Conservation (phyloP, 2,888 invertebrate genomes). For the Scaptomyza tumidula region DNA sequence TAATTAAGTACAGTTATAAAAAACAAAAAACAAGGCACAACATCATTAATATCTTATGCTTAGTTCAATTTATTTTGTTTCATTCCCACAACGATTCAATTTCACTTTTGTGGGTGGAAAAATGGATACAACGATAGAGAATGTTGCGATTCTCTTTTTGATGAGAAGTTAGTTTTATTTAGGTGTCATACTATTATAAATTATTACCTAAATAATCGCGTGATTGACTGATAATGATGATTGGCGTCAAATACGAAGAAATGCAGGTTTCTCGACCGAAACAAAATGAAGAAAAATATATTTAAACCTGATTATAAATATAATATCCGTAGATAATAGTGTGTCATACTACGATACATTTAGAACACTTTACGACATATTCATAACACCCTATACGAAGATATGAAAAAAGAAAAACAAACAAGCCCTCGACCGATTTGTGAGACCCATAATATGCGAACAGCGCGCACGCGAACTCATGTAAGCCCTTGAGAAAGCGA, state of each 20-base stretch:
- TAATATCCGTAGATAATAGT: too few species aligned
- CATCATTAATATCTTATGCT: constrained; percentile 7
- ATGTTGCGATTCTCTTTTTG: not conserved
- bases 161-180: not conserved
- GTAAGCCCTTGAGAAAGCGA: constrained; percentile 39
- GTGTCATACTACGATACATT: too few species aligned
- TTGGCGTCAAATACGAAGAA: constrained; percentile 48
- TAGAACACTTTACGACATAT: not conserved
- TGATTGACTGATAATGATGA: constrained; percentile 11
- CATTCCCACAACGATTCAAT: constrained; percentile 1
- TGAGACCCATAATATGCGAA: not conserved
- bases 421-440: constrained; percentile 6
- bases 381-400: not conserved
- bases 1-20: not conserved
- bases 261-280: not conserved
- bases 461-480: constrained; percentile 15
- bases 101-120: constrained; percentile 1
- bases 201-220: too few species aligned
- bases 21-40: not conserved
- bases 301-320: too few species aligned
- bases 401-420: constrained; percentile 3
- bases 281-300: too few species aligned
- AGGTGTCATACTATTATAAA: too few species aligned
- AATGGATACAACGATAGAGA: not conserved
- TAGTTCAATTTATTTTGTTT: constrained; percentile 12